phyloP scores from a whole-genome alignment of 23 tunicate genomes.

The Styela clava region DNA sequence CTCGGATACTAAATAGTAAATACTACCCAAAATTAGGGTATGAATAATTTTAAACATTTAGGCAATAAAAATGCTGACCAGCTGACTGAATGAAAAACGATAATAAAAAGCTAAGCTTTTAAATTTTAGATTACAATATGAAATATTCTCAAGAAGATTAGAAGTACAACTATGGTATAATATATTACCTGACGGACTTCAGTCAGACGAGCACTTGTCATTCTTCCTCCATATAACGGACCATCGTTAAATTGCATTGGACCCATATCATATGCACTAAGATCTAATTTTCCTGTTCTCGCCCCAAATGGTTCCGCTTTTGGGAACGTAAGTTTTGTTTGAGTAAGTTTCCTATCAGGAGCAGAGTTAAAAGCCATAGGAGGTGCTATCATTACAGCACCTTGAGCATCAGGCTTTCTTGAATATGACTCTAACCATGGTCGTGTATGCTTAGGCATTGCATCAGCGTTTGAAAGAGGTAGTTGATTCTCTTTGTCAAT shows the following conservation, averaged over 20 bases:
- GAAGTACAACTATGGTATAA: too few relatives aligned
- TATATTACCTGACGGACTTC: slow-evolving; percentile 48
- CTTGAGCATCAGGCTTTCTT: background rate
- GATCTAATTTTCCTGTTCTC: background rate
- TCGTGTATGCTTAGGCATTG: background rate
- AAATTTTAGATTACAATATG: too few relatives aligned
- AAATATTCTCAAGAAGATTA: too few relatives aligned
- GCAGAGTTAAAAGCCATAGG: background rate
- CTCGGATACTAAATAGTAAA: too few relatives aligned
- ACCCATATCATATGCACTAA: slow-evolving; percentile 7
- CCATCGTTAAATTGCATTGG: slow-evolving; percentile 8
- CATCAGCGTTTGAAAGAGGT: background rate
- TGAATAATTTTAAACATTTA: background rate
- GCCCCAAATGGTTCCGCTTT: background rate
- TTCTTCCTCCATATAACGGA: slow-evolving; percentile 60
- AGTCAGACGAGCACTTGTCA: slow-evolving; percentile 41
- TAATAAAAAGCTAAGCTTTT: too few relatives aligned
- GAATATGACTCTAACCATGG: background rate
- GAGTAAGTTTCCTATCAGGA: background rate
- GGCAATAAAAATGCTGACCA: background rate
- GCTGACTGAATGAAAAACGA: too few relatives aligned
- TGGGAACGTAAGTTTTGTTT: background rate
- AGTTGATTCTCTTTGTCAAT: background rate
- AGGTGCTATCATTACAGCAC: background rate
- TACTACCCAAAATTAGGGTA: too few relatives aligned